Percentiles rank a stretch among this genome's conserved stretches.
These are phyloP conservation scores for Oscheius myriophilus DNA, from an alignment of 2,888 invertebrate genomes.

Conservation along the genomic window DNA sequence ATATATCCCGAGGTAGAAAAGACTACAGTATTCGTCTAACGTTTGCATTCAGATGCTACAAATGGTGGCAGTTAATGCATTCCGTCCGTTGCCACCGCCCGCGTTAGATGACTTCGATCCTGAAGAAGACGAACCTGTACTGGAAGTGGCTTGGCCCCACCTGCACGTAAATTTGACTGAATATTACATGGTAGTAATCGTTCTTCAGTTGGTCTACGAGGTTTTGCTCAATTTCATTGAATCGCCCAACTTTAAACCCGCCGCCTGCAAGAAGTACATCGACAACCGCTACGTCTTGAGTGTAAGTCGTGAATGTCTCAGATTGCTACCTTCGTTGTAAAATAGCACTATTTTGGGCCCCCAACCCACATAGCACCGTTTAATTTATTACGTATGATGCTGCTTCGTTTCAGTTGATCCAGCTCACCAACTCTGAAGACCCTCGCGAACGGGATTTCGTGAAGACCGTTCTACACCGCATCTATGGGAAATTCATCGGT, in stretches of 20 bases:
- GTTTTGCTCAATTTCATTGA: slow-evolving; percentile 10
- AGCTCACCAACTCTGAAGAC: slow-evolving; percentile 19
- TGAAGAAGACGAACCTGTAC: slow-evolving; percentile 18
- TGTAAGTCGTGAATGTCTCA: background rate
- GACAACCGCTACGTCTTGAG: slow-evolving; percentile 6
- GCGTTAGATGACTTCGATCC: slow-evolving; percentile 6
- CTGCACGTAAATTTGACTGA: too few species aligned
- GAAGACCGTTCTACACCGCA: slow-evolving; percentile 17
- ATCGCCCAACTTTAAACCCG: background rate
- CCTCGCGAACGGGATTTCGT: slow-evolving; percentile 20
- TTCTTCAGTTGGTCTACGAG: slow-evolving; percentile 14
- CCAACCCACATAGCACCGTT: too few species aligned
- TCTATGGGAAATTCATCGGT: slow-evolving; percentile 19
- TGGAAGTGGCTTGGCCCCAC: slow-evolving; percentile 24
- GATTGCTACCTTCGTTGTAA: too few species aligned
- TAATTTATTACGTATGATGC: too few species aligned
- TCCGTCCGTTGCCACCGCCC: slow-evolving; percentile 12
- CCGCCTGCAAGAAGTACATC: slow-evolving; percentile 14
- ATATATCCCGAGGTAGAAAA: slow-evolving; percentile 7
- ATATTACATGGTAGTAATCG: too few species aligned
- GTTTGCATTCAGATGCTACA: background rate
- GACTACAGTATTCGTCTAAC: too few species aligned
- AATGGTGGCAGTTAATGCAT: slow-evolving; percentile 4
- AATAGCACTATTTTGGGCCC: too few species aligned
- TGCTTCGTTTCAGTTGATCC: too few species aligned